These are phyloP conservation scores for Amphiduros pacificus DNA, from an alignment of 2,888 invertebrate genomes.

Conservation along the genomic window DNA sequence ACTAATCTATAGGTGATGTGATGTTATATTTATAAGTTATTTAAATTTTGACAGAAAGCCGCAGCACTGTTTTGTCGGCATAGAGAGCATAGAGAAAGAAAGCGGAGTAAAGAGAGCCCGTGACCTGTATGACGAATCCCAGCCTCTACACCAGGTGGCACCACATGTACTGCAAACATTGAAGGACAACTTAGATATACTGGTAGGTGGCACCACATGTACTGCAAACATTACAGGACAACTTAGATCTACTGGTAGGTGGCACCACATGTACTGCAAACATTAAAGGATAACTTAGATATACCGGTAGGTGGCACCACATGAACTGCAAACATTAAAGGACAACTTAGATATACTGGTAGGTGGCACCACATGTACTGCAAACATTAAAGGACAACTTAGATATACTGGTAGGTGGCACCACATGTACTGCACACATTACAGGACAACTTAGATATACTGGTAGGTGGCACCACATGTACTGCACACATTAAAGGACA, in stretches of 20 bases:
- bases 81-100: slow-evolving; percentile 9
- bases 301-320: slow-evolving; percentile 7
- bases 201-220: slow-evolving; percentile 6
- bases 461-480: too few relatives aligned
- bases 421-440: too few relatives aligned
- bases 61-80: slow-evolving; percentile 14
- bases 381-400: too few relatives aligned
- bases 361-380: neutral
- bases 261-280: neutral
- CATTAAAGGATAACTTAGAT: neutral
- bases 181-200: neutral
- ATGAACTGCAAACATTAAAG: neutral
- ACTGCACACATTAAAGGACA: too few relatives aligned
- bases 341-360: slow-evolving; percentile 8
- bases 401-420: too few relatives aligned
- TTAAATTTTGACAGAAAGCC: slow-evolving; percentile 12
- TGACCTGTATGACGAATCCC: slow-evolving; percentile 2
- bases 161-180: slow-evolving; percentile 5
- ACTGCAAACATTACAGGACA: neutral
- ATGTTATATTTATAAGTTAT: slow-evolving; percentile 5
- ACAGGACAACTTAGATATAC: too few relatives aligned
- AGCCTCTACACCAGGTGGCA: neutral
- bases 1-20: too few relatives aligned
- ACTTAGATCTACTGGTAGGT: slow-evolving; percentile 7
- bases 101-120: neutral